Base-by-base conservation (phyloP, 23 tunicate genomes). In the Oikopleura vanhoeffeni region DNA sequence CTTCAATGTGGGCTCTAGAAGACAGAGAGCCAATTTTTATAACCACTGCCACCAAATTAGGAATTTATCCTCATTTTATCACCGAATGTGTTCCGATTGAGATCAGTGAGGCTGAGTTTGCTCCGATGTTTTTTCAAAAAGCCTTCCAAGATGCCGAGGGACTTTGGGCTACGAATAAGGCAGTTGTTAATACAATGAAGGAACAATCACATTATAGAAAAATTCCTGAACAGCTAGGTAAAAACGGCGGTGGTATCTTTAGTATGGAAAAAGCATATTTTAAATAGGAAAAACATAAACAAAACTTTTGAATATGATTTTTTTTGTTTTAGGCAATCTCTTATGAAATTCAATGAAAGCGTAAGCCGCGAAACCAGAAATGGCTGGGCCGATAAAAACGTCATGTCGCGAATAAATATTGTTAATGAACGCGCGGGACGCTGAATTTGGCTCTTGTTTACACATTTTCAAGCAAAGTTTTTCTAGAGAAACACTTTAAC, bases 51-150 rank as follows among this genome's bases (percentile, higher is more conserved):
- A 49, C 60, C 18, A 49, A 49, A 18, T 8, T 18, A 28, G 84
- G 85, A 41, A 57, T 76, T 36, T 87, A 91, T 0, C 91, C 88
- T 0, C 98, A 93, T 67, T 93, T 93, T 85, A 84, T 75, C 76
- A 83, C 90, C 41, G 98, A 93, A 60, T 93, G 98, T 67, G 83
- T 93, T 76, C 98, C 98, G 0, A 40, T 93, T 49, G 91, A 90
- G 1, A 75, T 67, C 41, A 94, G 90, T 32, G 76, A 85, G 34
- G 94, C 89, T 42, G 94, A 93, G 40, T 41, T 88, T 41, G 94
- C 95, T 33, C 98, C 98, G n/a, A 93, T 93, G 0, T 93, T 88
- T 77, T 93, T 90, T 84, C 88, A 93, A 76, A 93, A 93, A 90
- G 98, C 98, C 0, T 86, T 93, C 27, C 95, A 93, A 76, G 98